Percentiles rank a stretch among this genome's conserved stretches.
phyloP scores from a whole-genome alignment of 2,797 vertebrate species.

The Simalia tracyae region DNA sequence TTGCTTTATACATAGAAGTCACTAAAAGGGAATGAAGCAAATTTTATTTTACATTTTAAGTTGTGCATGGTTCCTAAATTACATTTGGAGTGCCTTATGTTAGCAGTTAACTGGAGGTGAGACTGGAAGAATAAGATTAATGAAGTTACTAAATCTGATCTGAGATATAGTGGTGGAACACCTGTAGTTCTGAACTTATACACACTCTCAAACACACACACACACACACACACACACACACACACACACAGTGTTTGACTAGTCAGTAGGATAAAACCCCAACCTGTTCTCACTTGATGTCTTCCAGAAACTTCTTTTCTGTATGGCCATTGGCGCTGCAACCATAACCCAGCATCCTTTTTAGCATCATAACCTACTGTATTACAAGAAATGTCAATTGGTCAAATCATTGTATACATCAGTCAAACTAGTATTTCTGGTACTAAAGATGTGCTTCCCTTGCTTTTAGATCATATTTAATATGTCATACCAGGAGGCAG shows the following conservation, averaged over 20 bases:
- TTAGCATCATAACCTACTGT: background rate
- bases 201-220: conserved; percentile 28
- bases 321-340: background rate
- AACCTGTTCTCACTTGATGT: background rate
- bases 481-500: background rate
- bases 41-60: conserved; percentile 55
- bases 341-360: background rate
- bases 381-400: background rate
- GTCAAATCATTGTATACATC: background rate
- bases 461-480: background rate
- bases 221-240: conserved; percentile 12
- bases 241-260: background rate
- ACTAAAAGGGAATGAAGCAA: conserved; percentile 58
- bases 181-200: background rate
- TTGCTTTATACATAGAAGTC: conserved; percentile 55
- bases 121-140: conserved; percentile 59
- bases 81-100: conserved; percentile 61
- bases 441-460: background rate
- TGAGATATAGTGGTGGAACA: conserved; percentile 43
- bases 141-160: conserved; percentile 59
- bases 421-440: background rate
- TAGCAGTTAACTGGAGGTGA: conserved; percentile 51
- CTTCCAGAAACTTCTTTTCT: background rate
- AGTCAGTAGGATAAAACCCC: background rate
- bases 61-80: conserved; percentile 61